These are phyloP conservation scores for Pluvialis apricaria DNA, from an alignment of 2,113 vertebrate species.

Conservation along the genomic window DNA sequence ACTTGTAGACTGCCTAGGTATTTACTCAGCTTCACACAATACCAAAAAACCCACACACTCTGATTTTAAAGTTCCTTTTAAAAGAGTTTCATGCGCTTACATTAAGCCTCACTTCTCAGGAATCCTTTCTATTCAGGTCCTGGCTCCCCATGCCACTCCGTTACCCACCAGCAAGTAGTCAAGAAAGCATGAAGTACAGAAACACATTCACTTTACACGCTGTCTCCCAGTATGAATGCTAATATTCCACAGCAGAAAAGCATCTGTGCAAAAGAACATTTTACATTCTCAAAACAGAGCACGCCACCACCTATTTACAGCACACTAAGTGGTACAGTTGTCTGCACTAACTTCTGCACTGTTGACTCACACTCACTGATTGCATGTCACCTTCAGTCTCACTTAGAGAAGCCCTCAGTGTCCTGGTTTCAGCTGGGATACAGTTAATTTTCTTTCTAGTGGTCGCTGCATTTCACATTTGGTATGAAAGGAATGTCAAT, in stretches of 20 bases:
- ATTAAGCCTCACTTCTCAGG: neutral
- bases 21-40: neutral
- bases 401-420: neutral
- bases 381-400: neutral
- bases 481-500: neutral
- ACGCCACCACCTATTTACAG: neutral
- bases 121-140: neutral
- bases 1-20: neutral
- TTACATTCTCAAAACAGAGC: neutral
- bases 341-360: neutral
- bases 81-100: neutral
- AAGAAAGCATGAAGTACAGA: neutral
- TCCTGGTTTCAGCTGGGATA: neutral
- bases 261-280: neutral
- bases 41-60: neutral
- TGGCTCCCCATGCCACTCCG: neutral
- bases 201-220: neutral
- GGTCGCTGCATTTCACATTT: neutral
- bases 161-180: neutral
- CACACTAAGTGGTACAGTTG: neutral
- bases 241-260: neutral
- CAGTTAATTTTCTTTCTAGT: neutral
- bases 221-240: neutral
- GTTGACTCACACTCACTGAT: neutral
- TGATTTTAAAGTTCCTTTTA: neutral